Conservation (phyloP, 2,113 vertebrate species). For the Irena cyanogastra region DNA sequence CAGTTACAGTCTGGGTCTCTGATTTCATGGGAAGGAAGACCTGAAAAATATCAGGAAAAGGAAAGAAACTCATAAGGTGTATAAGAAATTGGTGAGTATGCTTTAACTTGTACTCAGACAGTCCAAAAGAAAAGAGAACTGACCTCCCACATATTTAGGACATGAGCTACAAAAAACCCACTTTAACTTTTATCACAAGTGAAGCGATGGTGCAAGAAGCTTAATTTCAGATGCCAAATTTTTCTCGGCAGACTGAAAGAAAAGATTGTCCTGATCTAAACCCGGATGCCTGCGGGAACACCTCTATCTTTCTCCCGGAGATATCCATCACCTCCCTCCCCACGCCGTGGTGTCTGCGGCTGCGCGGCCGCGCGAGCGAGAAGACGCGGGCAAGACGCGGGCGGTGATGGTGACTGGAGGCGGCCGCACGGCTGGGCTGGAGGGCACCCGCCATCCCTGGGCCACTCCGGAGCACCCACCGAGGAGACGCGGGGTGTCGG, state of each 20-base stretch:
- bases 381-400: not conserved
- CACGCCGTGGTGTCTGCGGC: accelerated
- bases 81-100: not conserved
- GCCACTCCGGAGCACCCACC: not conserved
- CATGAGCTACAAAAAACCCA: not conserved
- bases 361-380: too few species aligned
- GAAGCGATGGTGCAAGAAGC: not conserved
- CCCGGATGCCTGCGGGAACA: not conserved
- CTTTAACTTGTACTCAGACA: not conserved
- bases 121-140: not conserved
- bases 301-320: too few species aligned
- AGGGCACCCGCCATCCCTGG: accelerated
- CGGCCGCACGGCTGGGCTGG: not conserved
- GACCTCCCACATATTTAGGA: not conserved
- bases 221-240: not conserved
- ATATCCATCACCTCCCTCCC: accelerated
- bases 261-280: accelerated
- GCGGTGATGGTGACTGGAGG: accelerated
- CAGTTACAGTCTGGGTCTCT: not conserved
- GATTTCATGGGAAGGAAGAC: not conserved
- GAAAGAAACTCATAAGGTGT: accelerated
- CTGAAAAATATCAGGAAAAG: not conserved
- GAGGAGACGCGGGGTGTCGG: accelerated
- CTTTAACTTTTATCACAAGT: not conserved
- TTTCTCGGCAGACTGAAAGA: not conserved